Percentiles rank a stretch among this genome's conserved stretches.
These are phyloP conservation scores for Teinopalpus imperialis DNA, from an alignment of 2,888 invertebrate species.

Conservation along the genomic window DNA sequence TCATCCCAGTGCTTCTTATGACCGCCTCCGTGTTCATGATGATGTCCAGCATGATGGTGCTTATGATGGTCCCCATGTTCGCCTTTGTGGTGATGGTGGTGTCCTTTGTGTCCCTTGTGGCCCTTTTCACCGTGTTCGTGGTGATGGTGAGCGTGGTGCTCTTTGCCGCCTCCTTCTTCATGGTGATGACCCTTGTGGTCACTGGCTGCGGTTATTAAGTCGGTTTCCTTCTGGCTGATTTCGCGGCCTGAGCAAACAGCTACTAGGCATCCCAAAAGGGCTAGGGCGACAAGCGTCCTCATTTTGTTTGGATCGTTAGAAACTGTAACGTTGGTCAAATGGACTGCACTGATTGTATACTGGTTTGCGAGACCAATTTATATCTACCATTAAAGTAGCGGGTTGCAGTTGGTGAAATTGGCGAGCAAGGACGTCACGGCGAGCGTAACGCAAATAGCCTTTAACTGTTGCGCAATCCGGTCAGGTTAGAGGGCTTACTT, in stretches of 20 bases:
- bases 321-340: constrained; percentile 52
- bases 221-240: constrained; percentile 56
- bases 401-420: constrained; percentile 75
- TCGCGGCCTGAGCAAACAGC: constrained; percentile 61
- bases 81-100: constrained; percentile 89
- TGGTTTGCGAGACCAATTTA: constrained; percentile 65
- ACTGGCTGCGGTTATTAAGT: constrained; percentile 76
- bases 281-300: constrained; percentile 74
- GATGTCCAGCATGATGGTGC: constrained; percentile 88
- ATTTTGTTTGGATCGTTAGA: constrained; percentile 41
- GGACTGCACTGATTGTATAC: constrained; percentile 61
- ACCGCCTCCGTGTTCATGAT: constrained; percentile 89
- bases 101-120: constrained; percentile 89
- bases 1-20: constrained; percentile 91
- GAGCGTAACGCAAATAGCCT: constrained; percentile 63
- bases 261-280: constrained; percentile 60
- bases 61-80: constrained; percentile 89
- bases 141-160: constrained; percentile 86
- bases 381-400: constrained; percentile 62
- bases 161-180: constrained; percentile 86
- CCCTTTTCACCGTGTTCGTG: constrained; percentile 87
- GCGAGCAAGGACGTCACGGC: constrained; percentile 70
- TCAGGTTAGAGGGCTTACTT: constrained; percentile 38
- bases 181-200: constrained; percentile 77
- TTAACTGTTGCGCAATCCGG: constrained; percentile 55